Evolutionary conservation across 2,113 vertebrate genomes (phyloP), one percentile per base, ranked within the genome.

Genomic region (Lepisosteus oculatus): DNA sequence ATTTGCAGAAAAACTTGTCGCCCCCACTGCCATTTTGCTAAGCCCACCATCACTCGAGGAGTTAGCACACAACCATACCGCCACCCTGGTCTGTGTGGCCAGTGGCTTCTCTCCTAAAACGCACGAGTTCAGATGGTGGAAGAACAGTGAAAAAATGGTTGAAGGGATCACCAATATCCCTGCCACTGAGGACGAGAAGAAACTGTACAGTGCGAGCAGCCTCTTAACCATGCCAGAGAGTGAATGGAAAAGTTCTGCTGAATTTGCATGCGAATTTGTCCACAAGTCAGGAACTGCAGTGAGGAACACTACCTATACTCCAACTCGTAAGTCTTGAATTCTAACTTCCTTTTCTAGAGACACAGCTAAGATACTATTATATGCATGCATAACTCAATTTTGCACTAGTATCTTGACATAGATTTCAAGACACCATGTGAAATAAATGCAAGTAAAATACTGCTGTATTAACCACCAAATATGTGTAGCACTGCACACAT

Each of bases 1-100:
- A 87, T 78, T 89, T 91, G 73, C 84, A 88, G 87, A 0, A 3
- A 15, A 3, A n/a, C 0, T 2, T 68, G 55, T 7, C 64, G 0
- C 3, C 3, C 0, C 0, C 41, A 80, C 88, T 68, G 57, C 63
- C 75, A 0, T 91, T 65, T 78, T 43, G 63, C 54, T 81, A 71
- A 73, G 69, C 14, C 41, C 43, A 55, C 77, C 72, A 42, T 8
- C 69, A 47, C 8, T 56, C 4, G 71, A 42, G 14, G 84, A 79
- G 2, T 12, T 80, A 7, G 17, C 43, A 0, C 3, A 64, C 0
- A 72, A 43, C 0, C 3, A 0, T 2, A 71, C 75, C 0, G 73
- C 56, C 68, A 73, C 74, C 41, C 77, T 83, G 44, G 62, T 79
- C 78, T 92, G 91, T 78, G 65, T 84, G 76, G 89, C 88, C 74